A percentile compares a stretch with the other conserved stretches of the same genome.
Evolutionary conservation across 1,140 invertebrate species (phyloP).

Genomic region (Apis cerana): DNA sequence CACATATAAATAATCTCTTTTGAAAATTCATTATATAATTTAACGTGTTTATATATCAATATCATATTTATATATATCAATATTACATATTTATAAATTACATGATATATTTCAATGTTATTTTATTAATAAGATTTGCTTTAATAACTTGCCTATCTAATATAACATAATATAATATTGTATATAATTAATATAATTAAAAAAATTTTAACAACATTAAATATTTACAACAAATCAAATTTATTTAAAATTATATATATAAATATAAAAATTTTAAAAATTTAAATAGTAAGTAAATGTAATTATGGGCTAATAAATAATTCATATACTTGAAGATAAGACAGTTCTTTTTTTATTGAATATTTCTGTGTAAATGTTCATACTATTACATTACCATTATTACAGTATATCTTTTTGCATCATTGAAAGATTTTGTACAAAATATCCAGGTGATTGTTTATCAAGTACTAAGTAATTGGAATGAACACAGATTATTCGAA

Average conservation of each 20-base stretch:
- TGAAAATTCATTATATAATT: background rate
- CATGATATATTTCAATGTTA: background rate
- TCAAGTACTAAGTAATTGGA: conserved; percentile 69
- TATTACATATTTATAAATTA: background rate
- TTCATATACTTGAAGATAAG: conserved; percentile 32
- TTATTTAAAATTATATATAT: conserved; percentile 6
- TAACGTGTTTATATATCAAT: background rate
- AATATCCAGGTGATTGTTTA: conserved; percentile 63
- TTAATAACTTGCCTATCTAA: background rate
- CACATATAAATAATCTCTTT: background rate
- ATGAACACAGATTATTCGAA: conserved; percentile 68
- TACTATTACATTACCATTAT: conserved; percentile 50
- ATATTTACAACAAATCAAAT: conserved; percentile 13
- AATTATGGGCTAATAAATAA: conserved; percentile 29
- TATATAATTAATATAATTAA: background rate
- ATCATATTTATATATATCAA: background rate
- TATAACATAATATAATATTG: conserved; percentile 22
- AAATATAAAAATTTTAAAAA: background rate
- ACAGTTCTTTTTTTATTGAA: conserved; percentile 55
- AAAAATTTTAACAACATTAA: conserved; percentile 8
- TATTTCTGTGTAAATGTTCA: conserved; percentile 50
- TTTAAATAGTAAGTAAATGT: background rate
- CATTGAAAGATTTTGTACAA: conserved; percentile 66
- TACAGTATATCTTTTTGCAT: conserved; percentile 41
- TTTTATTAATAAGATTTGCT: background rate